Base-by-base conservation (phyloP, 2,113 vertebrate species). In the Thamnaconus septentrionalis region DNA sequence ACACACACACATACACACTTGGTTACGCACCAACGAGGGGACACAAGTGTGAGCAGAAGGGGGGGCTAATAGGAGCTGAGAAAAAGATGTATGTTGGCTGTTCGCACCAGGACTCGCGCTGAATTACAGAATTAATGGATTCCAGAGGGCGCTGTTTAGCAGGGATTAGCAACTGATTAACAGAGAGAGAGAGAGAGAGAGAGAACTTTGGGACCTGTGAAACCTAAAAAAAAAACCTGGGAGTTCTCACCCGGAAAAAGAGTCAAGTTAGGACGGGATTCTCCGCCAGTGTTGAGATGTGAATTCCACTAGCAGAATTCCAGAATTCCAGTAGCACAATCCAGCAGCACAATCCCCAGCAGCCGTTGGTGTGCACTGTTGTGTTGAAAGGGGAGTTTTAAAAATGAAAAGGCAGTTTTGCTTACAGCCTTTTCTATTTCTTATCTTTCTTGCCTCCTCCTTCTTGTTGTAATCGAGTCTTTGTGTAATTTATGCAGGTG, bases 121-220 rank as follows among this genome's bases (percentile, higher is more conserved):
- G 68, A 56, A 76, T 69, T 64, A 53, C 49, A 48, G 75, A 69
- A 87, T 80, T 68, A 75, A 80, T 64, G 75, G 43, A 6, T 65
- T 59, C 76, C 48, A 75, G 43, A 69, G 49, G 66, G 43, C 56
- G 50, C 71, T 61, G 61, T 85, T 70, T 86, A 69, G 64, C 63
- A 68, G 31, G 70, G 44, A 79, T 83, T 71, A 82, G 79, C 68
- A 58, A 63, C 61, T 71, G 68, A 80, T 84, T 70, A 85, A 73
- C 63, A 64, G 18, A 68, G 52, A 69, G 53, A 71, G 56, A 55
- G 39, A 55, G 39, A 55, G 31, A 58, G 56, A 11, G 11, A 40
- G 50, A 55, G 18, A 31, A 31, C 18, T 31, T 31, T 31, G 18
- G 18, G 18, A 31, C 18, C 18, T 31, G 18, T 2, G 18, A 31